Conservation (phyloP, 2,888 invertebrate species). For the Portevinia maculata region DNA sequence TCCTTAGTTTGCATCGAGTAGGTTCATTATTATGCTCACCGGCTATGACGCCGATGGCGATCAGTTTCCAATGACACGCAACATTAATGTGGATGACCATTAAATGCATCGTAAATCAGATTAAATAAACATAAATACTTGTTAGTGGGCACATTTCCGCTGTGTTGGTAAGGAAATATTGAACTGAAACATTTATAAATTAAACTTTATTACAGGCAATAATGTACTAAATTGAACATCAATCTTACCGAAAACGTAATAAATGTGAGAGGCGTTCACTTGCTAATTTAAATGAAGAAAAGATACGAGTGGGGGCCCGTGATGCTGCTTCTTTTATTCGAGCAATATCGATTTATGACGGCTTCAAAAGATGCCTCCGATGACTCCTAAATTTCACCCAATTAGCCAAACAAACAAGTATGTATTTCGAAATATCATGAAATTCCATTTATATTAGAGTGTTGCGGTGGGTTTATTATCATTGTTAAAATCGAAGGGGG, state of each 20-base stretch:
- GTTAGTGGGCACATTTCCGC: background rate
- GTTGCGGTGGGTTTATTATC: slow-evolving; percentile 1
- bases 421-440: slow-evolving; percentile 32
- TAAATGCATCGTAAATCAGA: slow-evolving; percentile 16
- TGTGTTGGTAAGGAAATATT: slow-evolving; percentile 13
- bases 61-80: too few relatives aligned
- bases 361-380: slow-evolving; percentile 37
- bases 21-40: too few relatives aligned
- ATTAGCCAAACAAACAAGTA: slow-evolving; percentile 11
- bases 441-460: background rate
- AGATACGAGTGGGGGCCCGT: background rate
- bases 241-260: background rate
- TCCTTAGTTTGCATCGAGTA: too few relatives aligned
- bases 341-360: slow-evolving; percentile 8
- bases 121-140: slow-evolving; percentile 20
- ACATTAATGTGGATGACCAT: slow-evolving; percentile 5
- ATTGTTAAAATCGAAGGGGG: background rate
- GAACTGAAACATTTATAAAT: background rate
- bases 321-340: too few relatives aligned
- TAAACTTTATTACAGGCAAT: background rate
- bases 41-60: too few relatives aligned
- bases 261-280: background rate
- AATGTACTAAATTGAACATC: background rate
- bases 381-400: slow-evolving; percentile 46
- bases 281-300: slow-evolving; percentile 27